phyloP scores from a whole-genome alignment of 2,113 vertebrate genomes.

The Anguilla japonica region DNA sequence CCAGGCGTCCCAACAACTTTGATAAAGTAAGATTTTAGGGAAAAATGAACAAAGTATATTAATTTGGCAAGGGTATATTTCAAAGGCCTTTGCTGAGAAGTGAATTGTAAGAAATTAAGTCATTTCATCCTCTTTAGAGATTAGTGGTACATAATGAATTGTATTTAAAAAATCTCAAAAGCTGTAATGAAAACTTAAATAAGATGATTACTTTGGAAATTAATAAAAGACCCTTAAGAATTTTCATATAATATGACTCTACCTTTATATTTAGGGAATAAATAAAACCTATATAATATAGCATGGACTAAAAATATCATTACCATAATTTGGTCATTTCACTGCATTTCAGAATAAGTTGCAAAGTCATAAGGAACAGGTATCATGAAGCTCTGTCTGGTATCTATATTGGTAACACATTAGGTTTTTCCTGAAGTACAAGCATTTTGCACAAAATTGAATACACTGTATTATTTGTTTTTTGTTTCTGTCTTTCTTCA shows the following conservation, averaged over 20 bases:
- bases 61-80: slow-evolving; percentile 61
- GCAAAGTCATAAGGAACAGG: background rate
- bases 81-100: slow-evolving; percentile 53
- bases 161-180: slow-evolving; percentile 56
- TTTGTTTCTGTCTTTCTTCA: background rate
- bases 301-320: background rate
- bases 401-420: background rate
- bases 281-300: background rate
- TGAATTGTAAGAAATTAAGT: slow-evolving; percentile 60
- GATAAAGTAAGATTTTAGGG: slow-evolving; percentile 60
- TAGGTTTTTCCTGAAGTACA: no score
- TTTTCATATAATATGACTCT: slow-evolving; percentile 55
- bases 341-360: background rate
- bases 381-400: background rate
- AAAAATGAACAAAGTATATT: slow-evolving; percentile 63
- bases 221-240: slow-evolving; percentile 57
- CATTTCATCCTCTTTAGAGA: slow-evolving; percentile 65
- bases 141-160: slow-evolving; percentile 70
- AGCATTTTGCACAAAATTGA: no score
- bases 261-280: slow-evolving; percentile 52
- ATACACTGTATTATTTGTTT: background rate
- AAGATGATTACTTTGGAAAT: slow-evolving; percentile 52
- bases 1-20: slow-evolving; percentile 67
- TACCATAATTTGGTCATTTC: background rate
- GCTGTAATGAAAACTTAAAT: slow-evolving; percentile 63